Conservation (phyloP, 2,113 vertebrate species). For the Megatriorchis doriae region DNA sequence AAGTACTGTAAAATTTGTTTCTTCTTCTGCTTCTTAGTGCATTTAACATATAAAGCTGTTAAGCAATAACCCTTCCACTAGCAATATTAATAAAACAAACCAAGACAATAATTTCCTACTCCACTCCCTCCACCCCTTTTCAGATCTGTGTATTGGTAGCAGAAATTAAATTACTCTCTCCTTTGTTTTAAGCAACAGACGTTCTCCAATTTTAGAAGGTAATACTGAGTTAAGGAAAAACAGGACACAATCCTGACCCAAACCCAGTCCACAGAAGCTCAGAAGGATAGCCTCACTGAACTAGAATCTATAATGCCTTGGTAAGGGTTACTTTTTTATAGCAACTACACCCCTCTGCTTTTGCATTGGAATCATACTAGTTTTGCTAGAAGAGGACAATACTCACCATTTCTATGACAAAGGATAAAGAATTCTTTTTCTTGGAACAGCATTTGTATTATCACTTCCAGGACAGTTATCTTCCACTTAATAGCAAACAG, state of each 20-base stretch:
- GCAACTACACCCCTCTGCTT: neutral
- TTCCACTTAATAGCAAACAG: neutral
- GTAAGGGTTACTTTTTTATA: neutral
- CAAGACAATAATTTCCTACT: neutral
- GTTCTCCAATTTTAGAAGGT: neutral
- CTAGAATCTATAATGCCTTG: neutral
- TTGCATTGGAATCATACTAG: neutral
- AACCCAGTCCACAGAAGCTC: neutral
- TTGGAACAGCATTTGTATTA: neutral
- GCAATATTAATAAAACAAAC: neutral
- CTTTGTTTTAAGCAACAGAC: neutral
- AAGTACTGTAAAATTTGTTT: neutral
- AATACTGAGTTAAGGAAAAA: neutral
- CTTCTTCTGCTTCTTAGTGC: neutral
- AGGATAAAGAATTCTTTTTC: neutral
- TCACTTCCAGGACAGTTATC: neutral
- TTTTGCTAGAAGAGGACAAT: neutral
- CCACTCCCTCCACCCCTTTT: neutral
- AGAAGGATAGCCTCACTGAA: neutral
- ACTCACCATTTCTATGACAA: neutral
- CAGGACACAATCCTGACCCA: neutral
- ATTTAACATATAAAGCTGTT: neutral
- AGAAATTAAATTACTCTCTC: neutral
- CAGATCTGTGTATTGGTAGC: neutral
- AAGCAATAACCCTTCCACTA: neutral